Conservation (phyloP, 2,113 vertebrate genomes). For the Crotalus helleri region DNA sequence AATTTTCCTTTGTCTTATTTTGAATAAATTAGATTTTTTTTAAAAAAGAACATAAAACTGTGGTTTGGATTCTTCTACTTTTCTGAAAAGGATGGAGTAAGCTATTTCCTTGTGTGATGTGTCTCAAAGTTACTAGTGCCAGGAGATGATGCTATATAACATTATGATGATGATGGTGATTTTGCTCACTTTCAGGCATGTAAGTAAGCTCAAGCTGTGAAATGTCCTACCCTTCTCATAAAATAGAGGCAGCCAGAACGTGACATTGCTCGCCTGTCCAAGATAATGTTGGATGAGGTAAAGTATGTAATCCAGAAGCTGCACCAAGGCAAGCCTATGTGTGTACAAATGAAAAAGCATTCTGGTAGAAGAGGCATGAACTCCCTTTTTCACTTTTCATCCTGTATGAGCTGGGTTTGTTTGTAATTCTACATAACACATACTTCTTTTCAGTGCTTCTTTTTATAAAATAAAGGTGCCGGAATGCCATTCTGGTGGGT, state of each 20-base stretch:
- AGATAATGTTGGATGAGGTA: not conserved
- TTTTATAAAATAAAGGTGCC: no score
- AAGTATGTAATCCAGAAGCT: not conserved
- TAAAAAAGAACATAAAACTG: not conserved
- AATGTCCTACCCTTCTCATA: not conserved
- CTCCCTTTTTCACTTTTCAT: not conserved
- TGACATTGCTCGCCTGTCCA: not conserved
- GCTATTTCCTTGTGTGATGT: not conserved
- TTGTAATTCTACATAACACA: not conserved
- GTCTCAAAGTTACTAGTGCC: not conserved
- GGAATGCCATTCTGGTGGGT: no score
- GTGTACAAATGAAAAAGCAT: not conserved
- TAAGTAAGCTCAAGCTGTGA: not conserved
- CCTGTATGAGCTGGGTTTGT: not conserved
- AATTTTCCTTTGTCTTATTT: not conserved
- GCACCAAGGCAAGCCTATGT: not conserved
- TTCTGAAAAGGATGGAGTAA: not conserved
- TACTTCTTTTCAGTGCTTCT: not conserved
- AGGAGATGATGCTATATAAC: not conserved
- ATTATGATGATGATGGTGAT: not conserved
- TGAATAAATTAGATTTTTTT: not conserved
- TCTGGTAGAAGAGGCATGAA: not conserved
- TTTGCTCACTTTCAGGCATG: not conserved
- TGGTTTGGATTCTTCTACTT: not conserved
- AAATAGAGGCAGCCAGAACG: not conserved